phyloP scores from a whole-genome alignment of 2,113 vertebrate species.

The Amphiprion ocellaris region DNA sequence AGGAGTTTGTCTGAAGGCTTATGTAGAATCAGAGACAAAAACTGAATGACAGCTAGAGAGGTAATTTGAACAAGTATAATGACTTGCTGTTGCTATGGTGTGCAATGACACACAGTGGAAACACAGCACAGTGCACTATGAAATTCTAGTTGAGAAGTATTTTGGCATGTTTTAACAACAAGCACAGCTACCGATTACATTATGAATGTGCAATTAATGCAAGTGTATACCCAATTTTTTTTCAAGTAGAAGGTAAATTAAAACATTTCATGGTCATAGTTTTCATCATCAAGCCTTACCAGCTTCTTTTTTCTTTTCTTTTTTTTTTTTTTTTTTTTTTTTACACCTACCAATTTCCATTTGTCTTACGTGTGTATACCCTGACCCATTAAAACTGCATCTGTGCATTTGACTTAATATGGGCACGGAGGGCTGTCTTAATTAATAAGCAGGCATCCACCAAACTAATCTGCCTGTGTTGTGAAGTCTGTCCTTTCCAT shows the following conservation, averaged over 20 bases:
- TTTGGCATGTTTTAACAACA: constrained; percentile 33
- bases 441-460: constrained; percentile 82
- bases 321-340: neutral
- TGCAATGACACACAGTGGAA: constrained; percentile 45
- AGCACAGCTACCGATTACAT: neutral
- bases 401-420: constrained; percentile 69
- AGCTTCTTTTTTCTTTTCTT: neutral
- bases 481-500: constrained; percentile 84
- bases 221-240: neutral
- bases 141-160: constrained; percentile 21
- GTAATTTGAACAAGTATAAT: constrained; percentile 47
- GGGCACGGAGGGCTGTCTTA: constrained; percentile 75
- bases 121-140: constrained; percentile 21
- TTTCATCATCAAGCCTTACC: constrained; percentile 9
- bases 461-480: constrained; percentile 80
- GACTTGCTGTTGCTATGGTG: constrained; percentile 56
- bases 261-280: constrained; percentile 28
- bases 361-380: constrained; percentile 41
- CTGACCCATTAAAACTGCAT: constrained; percentile 70
- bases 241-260: constrained; percentile 22
- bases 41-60: constrained; percentile 28
- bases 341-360: constrained; percentile 30
- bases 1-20: constrained; percentile 20
- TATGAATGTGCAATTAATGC: neutral
- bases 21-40: constrained; percentile 16